Conservation (phyloP, 2,113 vertebrate species). For the Siphamia tubifer region DNA sequence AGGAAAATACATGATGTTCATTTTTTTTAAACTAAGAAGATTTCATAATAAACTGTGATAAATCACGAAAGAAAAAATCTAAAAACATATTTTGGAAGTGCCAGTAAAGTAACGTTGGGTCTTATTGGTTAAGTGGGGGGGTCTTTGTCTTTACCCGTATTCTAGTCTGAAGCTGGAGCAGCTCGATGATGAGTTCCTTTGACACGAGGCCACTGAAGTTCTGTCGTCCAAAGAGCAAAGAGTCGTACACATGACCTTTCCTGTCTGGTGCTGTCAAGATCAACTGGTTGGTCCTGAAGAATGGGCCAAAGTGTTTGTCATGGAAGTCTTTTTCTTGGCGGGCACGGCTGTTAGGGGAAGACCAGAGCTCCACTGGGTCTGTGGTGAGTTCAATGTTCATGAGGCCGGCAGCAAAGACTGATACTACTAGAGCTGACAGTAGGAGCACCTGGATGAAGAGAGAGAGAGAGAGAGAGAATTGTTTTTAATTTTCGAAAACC, state of each 20-base stretch:
- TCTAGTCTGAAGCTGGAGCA: constrained; percentile 84
- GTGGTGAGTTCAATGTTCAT: constrained; percentile 82
- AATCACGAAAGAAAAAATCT: too few species aligned
- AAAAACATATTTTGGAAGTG: too few species aligned
- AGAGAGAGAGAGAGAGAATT: neutral
- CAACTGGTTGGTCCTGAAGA: constrained; percentile 91
- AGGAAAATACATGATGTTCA: too few species aligned
- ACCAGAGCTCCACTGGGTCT: constrained; percentile 93
- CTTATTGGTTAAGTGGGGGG: too few species aligned
- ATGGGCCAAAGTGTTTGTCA: constrained; percentile 86
- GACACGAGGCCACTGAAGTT: constrained; percentile 87
- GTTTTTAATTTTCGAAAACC: too few species aligned
- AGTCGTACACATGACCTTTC: constrained; percentile 77
- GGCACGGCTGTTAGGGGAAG: constrained; percentile 83
- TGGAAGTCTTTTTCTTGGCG: constrained; percentile 87
- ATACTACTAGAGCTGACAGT: constrained; percentile 27
- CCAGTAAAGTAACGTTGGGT: too few species aligned
- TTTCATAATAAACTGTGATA: too few species aligned
- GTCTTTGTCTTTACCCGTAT: constrained; percentile 76
- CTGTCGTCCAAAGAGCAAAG: constrained; percentile 82
- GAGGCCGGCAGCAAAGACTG: constrained; percentile 75
- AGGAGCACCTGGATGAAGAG: constrained; percentile 72
- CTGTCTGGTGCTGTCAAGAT: constrained; percentile 82
- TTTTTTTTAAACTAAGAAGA: too few species aligned
- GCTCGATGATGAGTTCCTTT: constrained; percentile 77